Conservation (phyloP, 2,888 invertebrate species). For the Teleiodes luculella region DNA sequence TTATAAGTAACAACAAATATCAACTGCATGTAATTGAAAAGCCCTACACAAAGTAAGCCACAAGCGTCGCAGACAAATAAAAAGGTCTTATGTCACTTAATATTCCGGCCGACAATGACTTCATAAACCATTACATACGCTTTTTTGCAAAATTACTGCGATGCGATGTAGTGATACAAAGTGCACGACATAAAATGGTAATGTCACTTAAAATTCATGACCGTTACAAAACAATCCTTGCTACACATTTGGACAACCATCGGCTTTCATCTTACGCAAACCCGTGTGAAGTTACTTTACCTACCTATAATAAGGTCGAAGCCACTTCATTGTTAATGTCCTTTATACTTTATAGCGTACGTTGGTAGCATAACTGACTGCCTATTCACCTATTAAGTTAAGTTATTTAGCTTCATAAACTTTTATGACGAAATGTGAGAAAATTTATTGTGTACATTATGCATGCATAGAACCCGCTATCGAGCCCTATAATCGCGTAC, state of each 20-base stretch:
- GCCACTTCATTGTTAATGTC: slow-evolving; percentile 28
- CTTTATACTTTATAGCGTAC: slow-evolving; percentile 38
- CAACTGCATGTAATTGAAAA: too few relatives aligned
- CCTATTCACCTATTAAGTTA: slow-evolving; percentile 36
- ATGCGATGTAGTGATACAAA: slow-evolving; percentile 4
- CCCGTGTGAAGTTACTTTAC: slow-evolving; percentile 44
- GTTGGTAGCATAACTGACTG: slow-evolving; percentile 36
- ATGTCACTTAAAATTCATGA: slow-evolving; percentile 16
- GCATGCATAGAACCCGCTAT: slow-evolving; percentile 7
- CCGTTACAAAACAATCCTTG: slow-evolving; percentile 44
- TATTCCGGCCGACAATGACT: background rate
- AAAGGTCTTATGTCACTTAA: background rate
- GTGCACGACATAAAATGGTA: slow-evolving; percentile 5
- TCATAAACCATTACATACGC: background rate
- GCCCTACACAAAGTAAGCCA: too few relatives aligned
- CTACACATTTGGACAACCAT: slow-evolving; percentile 39
- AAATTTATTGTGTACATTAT: slow-evolving; percentile 12
- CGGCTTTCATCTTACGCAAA: slow-evolving; percentile 40
- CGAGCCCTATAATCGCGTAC: slow-evolving; percentile 6
- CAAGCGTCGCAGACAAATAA: background rate
- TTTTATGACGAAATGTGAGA: slow-evolving; percentile 14
- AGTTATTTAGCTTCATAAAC: slow-evolving; percentile 20
- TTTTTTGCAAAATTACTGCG: slow-evolving; percentile 2
- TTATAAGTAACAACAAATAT: too few relatives aligned
- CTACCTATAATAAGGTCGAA: slow-evolving; percentile 8